A percentile compares a stretch with the other conserved stretches of the same genome.
Evolutionary conservation across 2,888 invertebrate genomes (phyloP).

Genomic region (Bedellia somnulentella): DNA sequence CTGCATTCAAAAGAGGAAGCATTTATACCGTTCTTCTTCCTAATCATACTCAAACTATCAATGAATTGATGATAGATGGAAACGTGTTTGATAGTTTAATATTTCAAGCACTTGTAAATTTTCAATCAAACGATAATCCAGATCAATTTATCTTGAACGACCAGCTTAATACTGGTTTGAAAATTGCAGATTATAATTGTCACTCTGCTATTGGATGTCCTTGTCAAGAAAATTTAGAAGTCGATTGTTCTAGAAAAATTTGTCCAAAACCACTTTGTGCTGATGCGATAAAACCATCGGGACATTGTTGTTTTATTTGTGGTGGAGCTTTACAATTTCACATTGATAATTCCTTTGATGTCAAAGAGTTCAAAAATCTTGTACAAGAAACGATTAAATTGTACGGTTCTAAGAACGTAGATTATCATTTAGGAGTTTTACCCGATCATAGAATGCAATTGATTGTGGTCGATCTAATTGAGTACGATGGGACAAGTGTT

Average conservation of each 20-base stretch:
- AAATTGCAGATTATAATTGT: conserved; percentile 12
- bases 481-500: conserved; percentile 31
- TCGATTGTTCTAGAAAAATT: conserved; percentile 30
- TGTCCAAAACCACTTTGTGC: conserved; percentile 30
- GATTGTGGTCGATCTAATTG: conserved; percentile 32
- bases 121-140: conserved; percentile 11
- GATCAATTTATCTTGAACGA: conserved; percentile 23
- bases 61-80: neutral
- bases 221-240: conserved; percentile 25
- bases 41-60: conserved; percentile 19
- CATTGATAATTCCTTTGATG: conserved; percentile 25
- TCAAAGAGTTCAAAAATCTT: conserved; percentile 19
- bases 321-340: conserved; percentile 31
- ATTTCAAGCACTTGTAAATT: neutral
- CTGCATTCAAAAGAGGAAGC: conserved; percentile 27
- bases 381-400: conserved; percentile 19
- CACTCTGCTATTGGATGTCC: conserved; percentile 29
- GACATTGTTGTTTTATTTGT: conserved; percentile 44
- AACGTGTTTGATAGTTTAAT: conserved; percentile 4
- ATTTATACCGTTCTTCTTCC: conserved; percentile 28
- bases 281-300: conserved; percentile 31
- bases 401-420: conserved; percentile 19
- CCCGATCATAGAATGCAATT: conserved; percentile 25
- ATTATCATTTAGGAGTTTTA: conserved; percentile 29
- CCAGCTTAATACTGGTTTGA: conserved; percentile 15